phyloP scores from a whole-genome alignment of 2,113 vertebrate genomes.

The Marmota monax region DNA sequence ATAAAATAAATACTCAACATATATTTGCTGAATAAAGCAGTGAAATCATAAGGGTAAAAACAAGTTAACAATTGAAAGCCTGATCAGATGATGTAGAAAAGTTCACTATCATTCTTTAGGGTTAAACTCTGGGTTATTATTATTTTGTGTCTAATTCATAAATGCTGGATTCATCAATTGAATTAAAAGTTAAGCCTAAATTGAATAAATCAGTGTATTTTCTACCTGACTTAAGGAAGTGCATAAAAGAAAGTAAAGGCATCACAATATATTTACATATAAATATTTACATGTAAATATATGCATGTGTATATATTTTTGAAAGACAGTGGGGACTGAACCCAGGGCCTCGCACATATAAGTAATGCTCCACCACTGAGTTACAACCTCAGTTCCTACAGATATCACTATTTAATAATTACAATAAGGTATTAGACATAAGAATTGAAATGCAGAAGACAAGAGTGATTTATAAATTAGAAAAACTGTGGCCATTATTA shows the following conservation, averaged over 20 bases:
- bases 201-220: neutral
- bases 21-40: neutral
- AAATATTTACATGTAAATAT: too few relatives aligned
- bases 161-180: neutral
- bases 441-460: neutral
- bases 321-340: neutral
- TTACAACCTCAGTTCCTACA: neutral
- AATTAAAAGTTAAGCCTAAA: neutral
- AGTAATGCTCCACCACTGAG: neutral
- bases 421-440: neutral
- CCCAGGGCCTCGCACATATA: neutral
- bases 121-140: conserved; percentile 31
- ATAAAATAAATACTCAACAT: neutral
- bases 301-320: too few relatives aligned
- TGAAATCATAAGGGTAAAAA: conserved; percentile 31
- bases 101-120: neutral
- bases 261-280: neutral
- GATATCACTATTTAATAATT: neutral
- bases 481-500: neutral
- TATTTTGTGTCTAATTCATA: neutral
- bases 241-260: neutral
- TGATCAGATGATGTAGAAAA: neutral
- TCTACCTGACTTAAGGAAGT: neutral
- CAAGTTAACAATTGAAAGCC: neutral
- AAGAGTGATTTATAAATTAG: neutral